Conservation (phyloP, 2,797 vertebrate species). For the Sebastes iracundus region DNA sequence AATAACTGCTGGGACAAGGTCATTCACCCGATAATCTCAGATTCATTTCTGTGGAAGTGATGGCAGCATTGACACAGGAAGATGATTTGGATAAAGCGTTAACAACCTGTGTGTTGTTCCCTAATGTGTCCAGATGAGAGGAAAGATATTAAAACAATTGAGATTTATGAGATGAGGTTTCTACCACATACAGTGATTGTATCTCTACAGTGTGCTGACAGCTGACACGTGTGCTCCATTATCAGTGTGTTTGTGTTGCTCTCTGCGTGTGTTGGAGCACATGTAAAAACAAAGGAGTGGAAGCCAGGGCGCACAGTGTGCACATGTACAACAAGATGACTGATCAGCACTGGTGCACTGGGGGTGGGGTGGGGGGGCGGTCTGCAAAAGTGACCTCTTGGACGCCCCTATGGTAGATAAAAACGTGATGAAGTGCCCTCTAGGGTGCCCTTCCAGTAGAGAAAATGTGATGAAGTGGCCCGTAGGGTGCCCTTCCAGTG, state of each 20-base stretch:
- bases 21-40: conserved; percentile 14
- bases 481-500: too few relatives aligned
- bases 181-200: not conserved
- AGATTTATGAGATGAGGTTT: not conserved
- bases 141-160: not conserved
- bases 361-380: too few relatives aligned
- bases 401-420: too few relatives aligned
- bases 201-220: conserved; percentile 41
- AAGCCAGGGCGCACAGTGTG: not conserved
- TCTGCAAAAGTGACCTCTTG: too few relatives aligned
- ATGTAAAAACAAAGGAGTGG: conserved; percentile 20
- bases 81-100: not conserved
- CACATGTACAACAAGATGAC: conserved; percentile 37
- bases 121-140: not conserved
- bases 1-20: conserved; percentile 27
- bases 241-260: conserved; percentile 50
- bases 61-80: not conserved
- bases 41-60: conserved; percentile 8
- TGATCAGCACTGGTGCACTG: not conserved
- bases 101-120: not conserved
- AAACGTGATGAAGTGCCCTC: too few relatives aligned
- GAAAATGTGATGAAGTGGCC: rapidly evolving
- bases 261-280: conserved; percentile 29
- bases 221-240: conserved; percentile 30
- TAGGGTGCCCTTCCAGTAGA: too few relatives aligned